Evolutionary conservation across 2,797 vertebrate genomes (phyloP).

Genomic region (Cynodonichthys magdalenae): DNA sequence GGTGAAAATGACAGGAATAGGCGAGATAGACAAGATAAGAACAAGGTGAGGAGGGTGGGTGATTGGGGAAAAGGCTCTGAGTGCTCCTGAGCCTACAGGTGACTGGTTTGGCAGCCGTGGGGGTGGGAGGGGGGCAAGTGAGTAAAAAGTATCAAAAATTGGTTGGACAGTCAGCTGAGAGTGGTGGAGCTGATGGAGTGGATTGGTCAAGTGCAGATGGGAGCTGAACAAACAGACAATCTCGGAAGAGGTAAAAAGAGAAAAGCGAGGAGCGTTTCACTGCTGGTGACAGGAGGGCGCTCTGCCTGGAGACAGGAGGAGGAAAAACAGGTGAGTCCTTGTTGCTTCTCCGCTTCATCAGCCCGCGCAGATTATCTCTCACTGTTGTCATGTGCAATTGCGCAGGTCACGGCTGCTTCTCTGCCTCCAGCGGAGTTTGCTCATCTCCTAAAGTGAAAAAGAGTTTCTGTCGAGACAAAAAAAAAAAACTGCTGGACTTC

Average conservation of each 20-base stretch:
- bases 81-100: constrained; percentile 63
- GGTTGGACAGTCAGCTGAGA: constrained; percentile 52
- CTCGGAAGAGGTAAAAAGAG: constrained; percentile 37
- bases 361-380: constrained; percentile 30
- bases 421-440: constrained; percentile 37
- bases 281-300: constrained; percentile 54
- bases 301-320: constrained; percentile 37
- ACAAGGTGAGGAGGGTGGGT: constrained; percentile 45
- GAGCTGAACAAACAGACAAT: constrained; percentile 53
- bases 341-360: constrained; percentile 32
- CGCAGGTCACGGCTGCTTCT: constrained; percentile 36
- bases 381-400: constrained; percentile 27
- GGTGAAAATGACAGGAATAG: constrained; percentile 56
- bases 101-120: constrained; percentile 52
- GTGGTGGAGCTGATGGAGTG: constrained; percentile 64
- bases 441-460: constrained; percentile 13
- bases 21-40: constrained; percentile 61
- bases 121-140: constrained; percentile 48
- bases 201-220: constrained; percentile 70
- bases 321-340: constrained; percentile 59
- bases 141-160: constrained; percentile 52
- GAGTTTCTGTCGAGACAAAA: constrained; percentile 6
- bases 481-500: constrained; percentile 40
- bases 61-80: constrained; percentile 60
- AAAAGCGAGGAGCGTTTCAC: constrained; percentile 18